These are phyloP conservation scores for Rhinogobio ventralis DNA, from an alignment of 2,797 vertebrate species.

Conservation along the genomic window DNA sequence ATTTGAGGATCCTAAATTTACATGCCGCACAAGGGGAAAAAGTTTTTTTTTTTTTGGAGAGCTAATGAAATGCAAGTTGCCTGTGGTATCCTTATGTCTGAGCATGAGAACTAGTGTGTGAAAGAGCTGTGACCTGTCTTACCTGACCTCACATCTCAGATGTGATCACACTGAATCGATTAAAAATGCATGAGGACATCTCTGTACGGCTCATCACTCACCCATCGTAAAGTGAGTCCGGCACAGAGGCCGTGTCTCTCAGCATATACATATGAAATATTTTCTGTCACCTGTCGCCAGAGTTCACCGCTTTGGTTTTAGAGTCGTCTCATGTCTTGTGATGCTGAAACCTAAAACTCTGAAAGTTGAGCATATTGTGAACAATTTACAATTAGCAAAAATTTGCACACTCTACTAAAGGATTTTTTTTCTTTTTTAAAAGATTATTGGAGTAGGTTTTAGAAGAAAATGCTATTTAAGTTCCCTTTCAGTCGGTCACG, in stretches of 20 bases:
- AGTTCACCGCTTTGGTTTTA: conserved; percentile 7
- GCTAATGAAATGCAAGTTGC: conserved; percentile 28
- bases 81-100: conserved; percentile 1
- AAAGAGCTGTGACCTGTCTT: conserved; percentile 64
- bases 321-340: neutral
- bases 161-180: conserved; percentile 70
- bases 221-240: conserved; percentile 34
- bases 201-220: conserved; percentile 66
- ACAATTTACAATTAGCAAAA: neutral
- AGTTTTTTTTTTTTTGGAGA: neutral
- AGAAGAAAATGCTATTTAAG: neutral
- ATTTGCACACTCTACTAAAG: neutral
- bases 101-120: neutral
- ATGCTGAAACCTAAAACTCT: neutral
- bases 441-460: neutral
- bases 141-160: conserved; percentile 67
- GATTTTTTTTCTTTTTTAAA: no score
- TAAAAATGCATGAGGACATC: conserved; percentile 75
- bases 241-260: conserved; percentile 21
- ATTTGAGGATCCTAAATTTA: conserved; percentile 59
- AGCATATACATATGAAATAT: conserved; percentile 28
- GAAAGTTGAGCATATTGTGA: neutral
- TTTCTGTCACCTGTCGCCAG: conserved; percentile 41
- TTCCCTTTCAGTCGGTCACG: no score
- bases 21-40: conserved; percentile 22